Percentiles rank a stretch among this genome's conserved stretches.
phyloP scores from a whole-genome alignment of 2,888 invertebrate species.

The Macrosoma leucophasiata region DNA sequence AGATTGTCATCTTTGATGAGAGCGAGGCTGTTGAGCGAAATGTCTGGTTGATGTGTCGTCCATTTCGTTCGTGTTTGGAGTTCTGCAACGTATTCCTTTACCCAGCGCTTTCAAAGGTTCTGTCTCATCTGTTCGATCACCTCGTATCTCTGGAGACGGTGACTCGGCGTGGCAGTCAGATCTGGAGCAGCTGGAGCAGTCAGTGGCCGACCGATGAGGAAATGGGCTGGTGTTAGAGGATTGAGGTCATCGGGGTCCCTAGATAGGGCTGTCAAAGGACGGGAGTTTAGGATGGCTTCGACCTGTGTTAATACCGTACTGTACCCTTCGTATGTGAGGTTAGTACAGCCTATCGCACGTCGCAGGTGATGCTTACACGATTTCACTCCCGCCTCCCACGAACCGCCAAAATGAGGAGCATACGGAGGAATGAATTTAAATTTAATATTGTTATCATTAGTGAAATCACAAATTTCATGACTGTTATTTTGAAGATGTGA shows the following conservation, averaged over 20 bases:
- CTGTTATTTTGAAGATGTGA: not conserved
- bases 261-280: constrained; percentile 17
- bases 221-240: constrained; percentile 14
- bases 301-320: constrained; percentile 13
- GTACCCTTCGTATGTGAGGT: constrained; percentile 13
- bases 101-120: constrained; percentile 19
- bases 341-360: constrained; percentile 4
- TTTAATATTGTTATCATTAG: not conserved
- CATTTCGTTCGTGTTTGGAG: constrained; percentile 26
- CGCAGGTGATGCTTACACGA: constrained; percentile 7
- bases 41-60: constrained; percentile 6
- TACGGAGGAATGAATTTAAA: constrained; percentile 11
- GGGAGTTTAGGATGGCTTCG: constrained; percentile 19
- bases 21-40: constrained; percentile 15
- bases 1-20: constrained; percentile 23
- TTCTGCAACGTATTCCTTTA: constrained; percentile 25
- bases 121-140: constrained; percentile 13
- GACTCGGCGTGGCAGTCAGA: not conserved
- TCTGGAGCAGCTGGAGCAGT: constrained; percentile 8
- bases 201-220: constrained; percentile 10
- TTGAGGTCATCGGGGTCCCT: constrained; percentile 12
- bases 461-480: not conserved
- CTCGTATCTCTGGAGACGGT: constrained; percentile 10
- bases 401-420: constrained; percentile 19
- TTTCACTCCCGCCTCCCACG: constrained; percentile 18